Percentiles rank a stretch among this genome's conserved stretches.
Conservation (phyloP, 2,888 invertebrate species). For the Pheosia gnoma region DNA sequence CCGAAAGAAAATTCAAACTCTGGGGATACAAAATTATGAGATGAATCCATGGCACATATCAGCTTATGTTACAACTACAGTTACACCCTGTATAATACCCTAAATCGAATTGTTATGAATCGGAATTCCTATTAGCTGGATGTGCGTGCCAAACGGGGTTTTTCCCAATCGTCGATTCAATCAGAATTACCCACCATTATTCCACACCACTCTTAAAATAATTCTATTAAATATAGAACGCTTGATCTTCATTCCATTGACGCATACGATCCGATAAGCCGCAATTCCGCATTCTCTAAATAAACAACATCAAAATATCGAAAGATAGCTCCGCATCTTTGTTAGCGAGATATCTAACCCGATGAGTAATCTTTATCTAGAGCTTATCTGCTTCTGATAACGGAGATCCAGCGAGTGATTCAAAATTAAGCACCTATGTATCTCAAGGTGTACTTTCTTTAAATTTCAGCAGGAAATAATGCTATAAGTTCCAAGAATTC, state of each 20-base stretch:
- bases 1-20: no score
- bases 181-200: no score
- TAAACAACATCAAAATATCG: neutral
- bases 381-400: constrained; percentile 2
- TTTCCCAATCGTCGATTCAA: no score
- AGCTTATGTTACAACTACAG: no score
- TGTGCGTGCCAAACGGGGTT: no score
- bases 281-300: neutral
- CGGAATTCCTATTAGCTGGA: no score
- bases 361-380: constrained; percentile 1
- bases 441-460: no score
- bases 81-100: no score
- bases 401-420: neutral
- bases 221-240: neutral
- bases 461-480: neutral
- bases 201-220: neutral
- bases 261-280: neutral
- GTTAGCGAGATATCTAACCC: neutral
- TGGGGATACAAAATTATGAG: no score
- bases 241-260: neutral
- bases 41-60: no score
- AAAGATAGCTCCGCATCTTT: neutral
- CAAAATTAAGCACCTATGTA: neutral
- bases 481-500: no score
- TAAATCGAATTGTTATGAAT: no score